Base-by-base conservation (phyloP, 2,113 vertebrate species). In the Macrotus californicus region DNA sequence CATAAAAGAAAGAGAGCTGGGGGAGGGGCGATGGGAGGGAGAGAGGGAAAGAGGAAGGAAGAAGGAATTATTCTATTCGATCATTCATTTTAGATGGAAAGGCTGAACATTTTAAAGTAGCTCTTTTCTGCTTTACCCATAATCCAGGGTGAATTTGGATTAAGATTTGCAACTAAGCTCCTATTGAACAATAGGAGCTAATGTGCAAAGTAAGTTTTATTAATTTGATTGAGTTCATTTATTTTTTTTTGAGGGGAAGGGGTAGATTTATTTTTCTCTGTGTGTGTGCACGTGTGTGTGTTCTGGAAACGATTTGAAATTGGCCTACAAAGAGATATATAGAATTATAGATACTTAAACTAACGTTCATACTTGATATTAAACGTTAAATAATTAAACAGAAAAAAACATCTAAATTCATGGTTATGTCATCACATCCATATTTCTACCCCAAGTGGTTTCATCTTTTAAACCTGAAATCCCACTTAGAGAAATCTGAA, bases 401-500 rank as follows among this genome's bases (percentile, higher is more conserved):
- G 31, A 41, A 94, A 86, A 54, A 87, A 75, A 43, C 9, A 43
- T 29, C 24, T 52, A 92, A 86, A 24, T 39, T 72, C 39, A 76
- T 41, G 7, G 10, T 36, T 50, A 15, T 79, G 7, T 39, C 29
- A 24, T 81, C 29, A 5, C 1, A 73, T 70, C 21, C 22, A 22
- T 66, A 46, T 77, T 95, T 77, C 34, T 66, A 92, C n/a, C 41
- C 46, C 69, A 85, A 64, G 21, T 82, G 52, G n/a, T 72, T 54
- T 89, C 3, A 34, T 79, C 36, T 92, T 92, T 89, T 84, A 91
- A 94, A 75, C 43, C 36, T 89, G 19, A 95, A 93, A 80, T 72
- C 10, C 6, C 24, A 64, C 31, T 59, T 69, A 87, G 64, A 24
- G 48, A 85, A 75, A 88, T 29, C 10, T 50, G 83, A 94, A 84